phyloP scores from a whole-genome alignment of 2,797 vertebrate genomes.

The Myiothlypis chrysogaster region DNA sequence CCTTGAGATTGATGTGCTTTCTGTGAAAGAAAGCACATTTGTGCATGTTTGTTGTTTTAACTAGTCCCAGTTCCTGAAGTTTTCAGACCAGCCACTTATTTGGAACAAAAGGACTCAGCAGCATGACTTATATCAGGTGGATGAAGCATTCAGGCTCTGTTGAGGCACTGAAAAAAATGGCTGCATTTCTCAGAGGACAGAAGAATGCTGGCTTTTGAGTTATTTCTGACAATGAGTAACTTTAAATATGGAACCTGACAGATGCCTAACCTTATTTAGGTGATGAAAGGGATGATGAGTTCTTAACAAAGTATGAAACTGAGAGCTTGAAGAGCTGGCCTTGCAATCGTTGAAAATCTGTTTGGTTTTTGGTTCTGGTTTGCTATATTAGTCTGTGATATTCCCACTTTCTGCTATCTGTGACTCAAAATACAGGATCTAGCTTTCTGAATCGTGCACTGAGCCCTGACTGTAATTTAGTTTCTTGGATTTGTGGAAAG shows the following conservation, averaged over 20 bases:
- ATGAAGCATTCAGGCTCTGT: neutral
- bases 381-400: neutral
- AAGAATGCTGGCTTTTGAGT: neutral
- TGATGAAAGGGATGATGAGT: neutral
- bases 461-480: neutral
- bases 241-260: slow-evolving; percentile 12
- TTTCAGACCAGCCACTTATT: neutral
- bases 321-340: neutral
- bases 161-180: neutral
- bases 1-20: neutral
- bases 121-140: neutral
- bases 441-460: neutral
- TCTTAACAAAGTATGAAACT: neutral
- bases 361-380: neutral
- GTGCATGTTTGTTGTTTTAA: neutral
- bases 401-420: neutral
- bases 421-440: neutral
- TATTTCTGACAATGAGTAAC: slow-evolving; percentile 1
- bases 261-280: neutral
- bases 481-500: neutral
- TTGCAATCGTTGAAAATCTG: neutral
- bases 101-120: neutral
- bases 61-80: neutral
- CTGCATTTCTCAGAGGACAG: neutral
- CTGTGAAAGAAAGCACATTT: neutral